Percentiles rank a stretch among this genome's conserved stretches.
Evolutionary conservation across 2,888 invertebrate genomes (phyloP).

Genomic region (Tetheella fluctuosa): DNA sequence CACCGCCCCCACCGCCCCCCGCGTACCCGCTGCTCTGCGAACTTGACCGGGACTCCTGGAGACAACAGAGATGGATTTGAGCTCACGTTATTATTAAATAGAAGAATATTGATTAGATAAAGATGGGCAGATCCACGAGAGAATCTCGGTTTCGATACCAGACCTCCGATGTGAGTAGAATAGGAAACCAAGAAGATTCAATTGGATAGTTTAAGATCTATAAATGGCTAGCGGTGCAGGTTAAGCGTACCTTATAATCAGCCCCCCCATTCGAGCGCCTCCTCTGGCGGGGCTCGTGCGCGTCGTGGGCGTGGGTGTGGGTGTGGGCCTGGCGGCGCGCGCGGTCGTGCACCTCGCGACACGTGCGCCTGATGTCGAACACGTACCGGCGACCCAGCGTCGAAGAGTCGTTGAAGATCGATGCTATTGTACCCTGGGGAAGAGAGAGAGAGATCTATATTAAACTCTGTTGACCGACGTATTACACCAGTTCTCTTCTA

Average conservation of each 20-base stretch:
- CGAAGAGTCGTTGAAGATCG: conserved; percentile 95
- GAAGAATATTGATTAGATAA: not conserved
- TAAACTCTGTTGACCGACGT: no score
- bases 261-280: conserved; percentile 29
- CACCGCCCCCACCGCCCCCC: conserved; percentile 38
- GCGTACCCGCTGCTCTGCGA: conserved; percentile 78
- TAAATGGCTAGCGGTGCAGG: no score
- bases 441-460: not conserved
- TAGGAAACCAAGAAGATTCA: no score
- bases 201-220: no score
- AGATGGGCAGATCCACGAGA: no score
- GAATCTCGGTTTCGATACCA: no score
- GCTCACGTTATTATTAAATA: not conserved
- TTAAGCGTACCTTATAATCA: conserved; percentile 56
- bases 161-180: no score
- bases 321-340: conserved; percentile 90
- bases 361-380: conserved; percentile 94
- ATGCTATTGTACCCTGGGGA: conserved; percentile 91
- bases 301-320: conserved; percentile 60
- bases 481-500: no score
- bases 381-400: conserved; percentile 94
- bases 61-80: conserved; percentile 19
- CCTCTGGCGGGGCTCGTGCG: conserved; percentile 36
- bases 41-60: conserved; percentile 60
- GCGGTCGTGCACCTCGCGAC: conserved; percentile 95